These are phyloP conservation scores for Xylocopa sonorina DNA, from an alignment of 1,140 invertebrate genomes.

Conservation along the genomic window DNA sequence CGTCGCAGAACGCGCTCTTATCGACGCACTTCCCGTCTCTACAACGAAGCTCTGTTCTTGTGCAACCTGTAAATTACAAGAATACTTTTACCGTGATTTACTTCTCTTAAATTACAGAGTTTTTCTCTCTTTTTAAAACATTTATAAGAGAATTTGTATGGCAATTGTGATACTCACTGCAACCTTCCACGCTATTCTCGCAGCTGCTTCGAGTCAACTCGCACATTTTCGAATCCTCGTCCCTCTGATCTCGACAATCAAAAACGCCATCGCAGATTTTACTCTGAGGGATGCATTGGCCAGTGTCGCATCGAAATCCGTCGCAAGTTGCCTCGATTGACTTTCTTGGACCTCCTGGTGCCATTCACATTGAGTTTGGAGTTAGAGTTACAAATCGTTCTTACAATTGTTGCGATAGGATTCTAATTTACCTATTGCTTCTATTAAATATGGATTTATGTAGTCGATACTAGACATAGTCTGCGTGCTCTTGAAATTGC, in stretches of 20 bases:
- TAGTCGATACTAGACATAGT: conserved; percentile 81
- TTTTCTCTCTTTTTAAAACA: no score
- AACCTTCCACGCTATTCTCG: conserved; percentile 62
- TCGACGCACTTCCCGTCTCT: conserved; percentile 85
- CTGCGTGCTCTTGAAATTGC: conserved; percentile 79
- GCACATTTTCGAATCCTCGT: conserved; percentile 84
- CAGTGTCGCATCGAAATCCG: conserved; percentile 86
- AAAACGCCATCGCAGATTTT: conserved; percentile 87
- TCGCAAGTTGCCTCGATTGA: conserved; percentile 78
- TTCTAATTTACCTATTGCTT: conserved; percentile 75
- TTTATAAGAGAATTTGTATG: no score
- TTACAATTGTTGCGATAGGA: no score
- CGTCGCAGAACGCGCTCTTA: conserved; percentile 87
- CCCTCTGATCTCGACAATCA: conserved; percentile 87
- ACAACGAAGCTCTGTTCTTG: conserved; percentile 85
- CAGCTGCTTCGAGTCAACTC: conserved; percentile 60
- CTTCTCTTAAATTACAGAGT: no score
- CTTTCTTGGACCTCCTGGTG: neutral
- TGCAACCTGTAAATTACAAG: conserved; percentile 84
- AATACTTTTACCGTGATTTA: no score
- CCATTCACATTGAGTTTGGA: neutral
- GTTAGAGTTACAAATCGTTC: neutral
- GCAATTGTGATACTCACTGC: conserved; percentile 73
- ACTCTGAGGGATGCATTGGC: conserved; percentile 85
- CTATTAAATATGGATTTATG: conserved; percentile 78